Percentiles rank a stretch among this genome's conserved stretches.
These are phyloP conservation scores for Perizoma affinitatum DNA, from an alignment of 2,888 invertebrate species.

Conservation along the genomic window DNA sequence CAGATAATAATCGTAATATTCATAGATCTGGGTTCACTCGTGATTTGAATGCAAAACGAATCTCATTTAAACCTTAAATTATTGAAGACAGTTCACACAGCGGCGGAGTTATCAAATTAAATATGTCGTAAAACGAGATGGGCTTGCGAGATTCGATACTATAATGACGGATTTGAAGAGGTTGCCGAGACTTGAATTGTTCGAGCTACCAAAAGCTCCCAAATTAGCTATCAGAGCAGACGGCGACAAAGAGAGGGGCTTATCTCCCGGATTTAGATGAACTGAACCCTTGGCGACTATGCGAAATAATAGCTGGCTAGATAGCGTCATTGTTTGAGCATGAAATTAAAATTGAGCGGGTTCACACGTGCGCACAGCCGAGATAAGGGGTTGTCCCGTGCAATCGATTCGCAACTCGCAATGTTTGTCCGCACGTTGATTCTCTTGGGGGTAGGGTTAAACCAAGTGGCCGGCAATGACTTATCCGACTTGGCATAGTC, in stretches of 20 bases:
- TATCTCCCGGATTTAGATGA: slow-evolving; percentile 82
- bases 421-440: slow-evolving; percentile 68
- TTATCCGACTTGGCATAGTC: too few relatives aligned
- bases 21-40: slow-evolving; percentile 53
- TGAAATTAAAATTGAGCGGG: slow-evolving; percentile 84
- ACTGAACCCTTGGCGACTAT: slow-evolving; percentile 78
- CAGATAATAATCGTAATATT: slow-evolving; percentile 53
- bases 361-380: slow-evolving; percentile 81
- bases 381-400: slow-evolving; percentile 77
- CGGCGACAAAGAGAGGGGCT: slow-evolving; percentile 78
- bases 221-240: slow-evolving; percentile 76
- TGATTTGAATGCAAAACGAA: slow-evolving; percentile 62
- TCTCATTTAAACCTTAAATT: slow-evolving; percentile 58
- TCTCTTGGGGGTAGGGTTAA: slow-evolving; percentile 57
- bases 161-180: slow-evolving; percentile 69
- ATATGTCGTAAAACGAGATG: slow-evolving; percentile 61
- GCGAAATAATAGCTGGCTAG: slow-evolving; percentile 81
- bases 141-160: slow-evolving; percentile 64
- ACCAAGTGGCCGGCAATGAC: too few relatives aligned
- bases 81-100: slow-evolving; percentile 53
- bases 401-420: slow-evolving; percentile 71
- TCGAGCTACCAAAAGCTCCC: slow-evolving; percentile 39
- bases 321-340: slow-evolving; percentile 84
- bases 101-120: slow-evolving; percentile 59
- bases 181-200: slow-evolving; percentile 44